Base-by-base conservation (phyloP, 2,797 vertebrate species). In the Gallinago stenura region DNA sequence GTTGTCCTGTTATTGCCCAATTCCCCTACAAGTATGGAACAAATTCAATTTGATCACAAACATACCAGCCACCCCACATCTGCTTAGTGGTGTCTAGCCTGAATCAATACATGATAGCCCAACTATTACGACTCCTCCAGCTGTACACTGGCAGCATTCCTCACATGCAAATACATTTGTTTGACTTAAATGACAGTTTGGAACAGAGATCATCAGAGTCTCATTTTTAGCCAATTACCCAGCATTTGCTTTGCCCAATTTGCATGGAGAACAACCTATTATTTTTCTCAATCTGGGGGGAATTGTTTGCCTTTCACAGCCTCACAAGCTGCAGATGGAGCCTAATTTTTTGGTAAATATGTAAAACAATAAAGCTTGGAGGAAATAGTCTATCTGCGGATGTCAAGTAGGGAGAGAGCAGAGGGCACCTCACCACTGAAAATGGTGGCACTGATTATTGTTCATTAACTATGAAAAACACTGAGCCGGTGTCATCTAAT, bases 221-320 rank as follows among this genome's bases (percentile, higher is more conserved):
- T 94, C 80, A 18, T 89, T 95, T 95, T 95, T 93, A 94, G 85
- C 87, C 87, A 95, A 95, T 96, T 95, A 90, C 45, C 76, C 87
- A 89, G 48, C 73, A 90, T 87, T 96, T 95, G 73, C 79, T 96
- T 89, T 95, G 70, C 85, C 73, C 87, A 88, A 86, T 96, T 96
- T 95, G 77, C 89, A 94, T 62, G 83, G 58, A 94, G 91, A 95
- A 77, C 62, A 94, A 89, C 83, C 86, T 57, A 94, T 96, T 96
- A 96, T 86, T 88, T 79, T 78, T 91, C 58, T 93, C 83, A 94
- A 7, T 95, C 94, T 91, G 80, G 25, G 70, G 45, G 83, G 66
- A 77, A 94, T 95, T 93, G 77, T 96, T 94, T 97, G 84, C 58
- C 68, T 91, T 95, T 94, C 25, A n/a, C 83, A 95, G 83, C 46